These are phyloP conservation scores for Pangasius sanitwongsei DNA, from an alignment of 2,797 vertebrate genomes.

Conservation along the genomic window DNA sequence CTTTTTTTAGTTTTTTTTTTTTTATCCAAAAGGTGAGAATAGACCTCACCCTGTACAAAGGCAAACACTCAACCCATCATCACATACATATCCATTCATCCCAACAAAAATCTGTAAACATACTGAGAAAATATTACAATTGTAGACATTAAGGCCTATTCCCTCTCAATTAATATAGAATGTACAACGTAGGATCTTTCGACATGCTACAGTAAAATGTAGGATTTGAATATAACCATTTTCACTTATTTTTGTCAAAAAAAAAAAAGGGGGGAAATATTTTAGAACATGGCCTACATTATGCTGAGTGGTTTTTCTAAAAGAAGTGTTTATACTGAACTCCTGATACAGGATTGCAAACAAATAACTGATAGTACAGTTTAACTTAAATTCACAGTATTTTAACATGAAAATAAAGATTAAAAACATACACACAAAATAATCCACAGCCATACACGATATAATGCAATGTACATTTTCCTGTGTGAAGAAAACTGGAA, in stretches of 20 bases:
- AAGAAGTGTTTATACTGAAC: constrained; percentile 75
- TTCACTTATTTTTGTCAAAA: constrained; percentile 66
- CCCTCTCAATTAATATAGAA: constrained; percentile 67
- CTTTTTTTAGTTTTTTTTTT: constrained; percentile 42
- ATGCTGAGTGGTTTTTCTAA: constrained; percentile 78
- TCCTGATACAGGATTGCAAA: constrained; percentile 97
- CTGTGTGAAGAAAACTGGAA: constrained; percentile 54
- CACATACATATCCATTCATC: constrained; percentile 53
- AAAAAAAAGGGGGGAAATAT: constrained; percentile 66
- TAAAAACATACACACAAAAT: constrained; percentile 69
- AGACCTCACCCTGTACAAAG: constrained; percentile 56
- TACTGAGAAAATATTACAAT: constrained; percentile 71
- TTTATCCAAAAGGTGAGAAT: constrained; percentile 49
- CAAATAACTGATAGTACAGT: constrained; percentile 96
- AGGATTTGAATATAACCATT: constrained; percentile 77
- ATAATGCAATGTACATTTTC: constrained; percentile 46
- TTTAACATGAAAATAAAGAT: constrained; percentile 62
- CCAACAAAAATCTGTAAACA: constrained; percentile 60
- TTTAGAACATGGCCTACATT: constrained; percentile 81
- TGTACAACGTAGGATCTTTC: constrained; percentile 96
- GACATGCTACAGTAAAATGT: constrained; percentile 94
- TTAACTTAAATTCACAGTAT: constrained; percentile 99
- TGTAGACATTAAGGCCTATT: constrained; percentile 78
- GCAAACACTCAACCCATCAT: constrained; percentile 45
- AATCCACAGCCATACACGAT: constrained; percentile 66